A percentile compares a stretch with the other conserved stretches of the same genome.
Conservation (phyloP, 2,888 invertebrate species). For the Lamellibrachia columna region DNA sequence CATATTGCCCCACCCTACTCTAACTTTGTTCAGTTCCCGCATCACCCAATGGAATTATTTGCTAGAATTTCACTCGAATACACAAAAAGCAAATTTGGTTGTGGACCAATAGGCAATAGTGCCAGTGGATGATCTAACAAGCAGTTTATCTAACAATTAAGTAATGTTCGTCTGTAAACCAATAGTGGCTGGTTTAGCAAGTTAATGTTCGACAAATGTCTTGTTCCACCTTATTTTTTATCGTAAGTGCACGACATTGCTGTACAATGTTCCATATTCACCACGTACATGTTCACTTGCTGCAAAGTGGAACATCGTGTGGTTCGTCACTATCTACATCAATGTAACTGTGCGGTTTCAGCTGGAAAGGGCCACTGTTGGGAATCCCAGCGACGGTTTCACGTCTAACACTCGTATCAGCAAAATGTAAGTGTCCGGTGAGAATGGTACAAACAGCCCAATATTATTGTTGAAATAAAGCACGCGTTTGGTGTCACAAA, state of each 20-base stretch:
- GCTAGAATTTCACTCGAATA: no score
- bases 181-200: not conserved
- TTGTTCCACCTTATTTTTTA: no score
- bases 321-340: not conserved
- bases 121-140: no score
- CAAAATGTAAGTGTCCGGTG: not conserved
- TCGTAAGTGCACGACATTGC: no score
- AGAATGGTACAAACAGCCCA: not conserved
- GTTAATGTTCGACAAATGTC: no score
- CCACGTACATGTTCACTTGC: not conserved
- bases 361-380: constrained; percentile 1
- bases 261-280: no score
- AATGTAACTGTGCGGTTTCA: not conserved
- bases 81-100: not conserved
- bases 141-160: not conserved
- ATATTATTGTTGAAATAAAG: not conserved
- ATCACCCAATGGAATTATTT: no score
- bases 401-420: not conserved
- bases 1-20: no score
- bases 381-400: not conserved
- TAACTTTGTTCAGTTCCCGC: no score
- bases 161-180: not conserved
- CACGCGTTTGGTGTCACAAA: no score
- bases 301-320: no score
- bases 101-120: not conserved